Evolutionary conservation across 2,888 invertebrate species (phyloP), one percentile per base, ranked within the genome.

Genomic region (Microchrysa polita): DNA sequence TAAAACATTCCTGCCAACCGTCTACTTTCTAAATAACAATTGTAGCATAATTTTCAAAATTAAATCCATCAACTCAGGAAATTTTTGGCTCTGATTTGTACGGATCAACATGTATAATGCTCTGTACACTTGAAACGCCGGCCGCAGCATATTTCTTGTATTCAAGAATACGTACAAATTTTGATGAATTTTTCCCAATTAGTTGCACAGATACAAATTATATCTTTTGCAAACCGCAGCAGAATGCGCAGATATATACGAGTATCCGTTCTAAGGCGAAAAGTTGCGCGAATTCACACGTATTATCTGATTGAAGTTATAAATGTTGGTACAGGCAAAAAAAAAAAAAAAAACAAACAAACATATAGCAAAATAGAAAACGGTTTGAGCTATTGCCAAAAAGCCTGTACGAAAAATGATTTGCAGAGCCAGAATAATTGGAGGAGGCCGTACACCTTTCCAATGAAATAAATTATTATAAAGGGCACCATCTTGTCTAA

Each of bases 401-500:
- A 59, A 59, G 23, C 5, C 20, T 1, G 16, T 55, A 16, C 18
- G 20, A 9, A 20, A 9, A 20, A 55, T 55, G 10, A 55, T 55
- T 55, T 55, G 27, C 27, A 2, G 12, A 59, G 59, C 9, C 55
- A 18, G 18, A 59, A 59, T 10, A 23, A 23, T 4, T 10, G 59
- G 20, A 59, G 59, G 55, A n/a, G 59, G 59, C 59, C 59, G n/a
- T 59, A 59, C 27, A 59, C 59, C 59, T 59, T n/a, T 59, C 23
- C 10, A 59, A 59, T 23, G 14, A 23, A 55, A 34, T 10, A 55
- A 55, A 55, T 55, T 59, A 59, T 12, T 59, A 59, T 34, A 34
- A 34, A 23, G 59, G 23, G 22, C 23, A 59, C 59, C 22, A 59
- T 23, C 27, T 34, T 2, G 27, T 34, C 27, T 34, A 34, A 34